Evolutionary conservation across 1,140 invertebrate genomes (phyloP).

Genomic region (Tachypleus tridentatus): DNA sequence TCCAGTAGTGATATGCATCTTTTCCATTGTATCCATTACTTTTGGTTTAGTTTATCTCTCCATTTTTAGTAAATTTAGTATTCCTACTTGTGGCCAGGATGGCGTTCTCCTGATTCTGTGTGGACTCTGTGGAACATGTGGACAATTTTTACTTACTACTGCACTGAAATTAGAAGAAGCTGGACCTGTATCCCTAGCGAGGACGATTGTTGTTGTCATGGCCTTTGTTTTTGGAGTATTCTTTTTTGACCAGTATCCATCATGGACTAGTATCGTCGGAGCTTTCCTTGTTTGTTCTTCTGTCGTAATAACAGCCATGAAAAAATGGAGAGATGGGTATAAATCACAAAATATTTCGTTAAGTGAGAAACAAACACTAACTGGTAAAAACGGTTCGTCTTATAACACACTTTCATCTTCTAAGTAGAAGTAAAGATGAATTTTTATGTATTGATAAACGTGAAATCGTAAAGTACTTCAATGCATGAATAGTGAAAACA

Average conservation of each 20-base stretch:
- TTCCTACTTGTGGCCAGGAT: slow-evolving; percentile 62
- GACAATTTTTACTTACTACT: slow-evolving; percentile 71
- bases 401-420: no score
- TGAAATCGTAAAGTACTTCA: no score
- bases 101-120: slow-evolving; percentile 62
- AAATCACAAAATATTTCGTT: no score
- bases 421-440: no score
- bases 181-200: slow-evolving; percentile 72
- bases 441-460: no score
- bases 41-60: slow-evolving; percentile 62
- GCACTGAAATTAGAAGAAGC: slow-evolving; percentile 78
- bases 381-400: no score
- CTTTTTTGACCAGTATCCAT: slow-evolving; percentile 60
- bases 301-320: slow-evolving; percentile 64
- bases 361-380: no score
- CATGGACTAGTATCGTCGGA: slow-evolving; percentile 60
- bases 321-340: slow-evolving; percentile 50
- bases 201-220: slow-evolving; percentile 70
- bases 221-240: slow-evolving; percentile 70
- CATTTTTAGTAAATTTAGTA: slow-evolving; percentile 60
- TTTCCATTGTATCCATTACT: slow-evolving; percentile 51
- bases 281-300: slow-evolving; percentile 68
- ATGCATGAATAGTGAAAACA: no score
- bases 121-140: slow-evolving; percentile 71
- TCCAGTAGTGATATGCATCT: slow-evolving; percentile 68